These are phyloP conservation scores for Hypomecis atomaria DNA, from an alignment of 2,888 invertebrate genomes.

Conservation along the genomic window DNA sequence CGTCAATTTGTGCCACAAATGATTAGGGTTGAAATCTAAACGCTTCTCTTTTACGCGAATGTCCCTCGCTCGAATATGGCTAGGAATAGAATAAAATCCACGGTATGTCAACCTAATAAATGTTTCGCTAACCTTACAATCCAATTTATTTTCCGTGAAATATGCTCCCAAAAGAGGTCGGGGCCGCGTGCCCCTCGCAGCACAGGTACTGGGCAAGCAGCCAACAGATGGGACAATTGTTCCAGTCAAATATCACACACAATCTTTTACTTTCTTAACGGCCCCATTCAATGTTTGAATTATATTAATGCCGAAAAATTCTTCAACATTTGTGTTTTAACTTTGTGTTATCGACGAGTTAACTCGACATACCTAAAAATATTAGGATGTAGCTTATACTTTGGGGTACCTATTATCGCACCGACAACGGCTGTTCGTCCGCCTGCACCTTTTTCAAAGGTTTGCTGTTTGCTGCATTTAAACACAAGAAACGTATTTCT, in stretches of 20 bases:
- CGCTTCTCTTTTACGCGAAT: conserved; percentile 20
- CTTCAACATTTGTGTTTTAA: conserved; percentile 6
- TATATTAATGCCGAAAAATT: conserved; percentile 5
- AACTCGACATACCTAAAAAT: background rate
- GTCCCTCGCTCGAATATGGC: conserved; percentile 19
- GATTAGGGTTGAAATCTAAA: conserved; percentile 27
- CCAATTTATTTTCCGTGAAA: conserved; percentile 48
- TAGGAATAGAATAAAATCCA: conserved; percentile 26
- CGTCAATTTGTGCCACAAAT: conserved; percentile 21
- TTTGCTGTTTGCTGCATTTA: too few species aligned
- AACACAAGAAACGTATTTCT: too few species aligned
- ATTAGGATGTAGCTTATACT: too few species aligned
- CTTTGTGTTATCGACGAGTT: background rate
- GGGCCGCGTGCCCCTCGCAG: conserved; percentile 51
- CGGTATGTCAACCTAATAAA: conserved; percentile 40
- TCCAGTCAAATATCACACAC: conserved; percentile 39
- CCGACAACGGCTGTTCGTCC: too few species aligned
- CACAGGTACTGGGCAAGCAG: conserved; percentile 68
- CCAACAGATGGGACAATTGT: conserved; percentile 75
- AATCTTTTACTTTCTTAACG: conserved; percentile 23
- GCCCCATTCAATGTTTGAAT: conserved; percentile 17
- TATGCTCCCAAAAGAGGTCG: conserved; percentile 53
- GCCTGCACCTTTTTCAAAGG: too few species aligned
- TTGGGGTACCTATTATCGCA: too few species aligned
- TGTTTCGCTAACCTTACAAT: conserved; percentile 44